Evolutionary conservation across 2,113 vertebrate species (phyloP), one percentile per base, ranked within the genome.

Genomic region (Heteronetta atricapilla): DNA sequence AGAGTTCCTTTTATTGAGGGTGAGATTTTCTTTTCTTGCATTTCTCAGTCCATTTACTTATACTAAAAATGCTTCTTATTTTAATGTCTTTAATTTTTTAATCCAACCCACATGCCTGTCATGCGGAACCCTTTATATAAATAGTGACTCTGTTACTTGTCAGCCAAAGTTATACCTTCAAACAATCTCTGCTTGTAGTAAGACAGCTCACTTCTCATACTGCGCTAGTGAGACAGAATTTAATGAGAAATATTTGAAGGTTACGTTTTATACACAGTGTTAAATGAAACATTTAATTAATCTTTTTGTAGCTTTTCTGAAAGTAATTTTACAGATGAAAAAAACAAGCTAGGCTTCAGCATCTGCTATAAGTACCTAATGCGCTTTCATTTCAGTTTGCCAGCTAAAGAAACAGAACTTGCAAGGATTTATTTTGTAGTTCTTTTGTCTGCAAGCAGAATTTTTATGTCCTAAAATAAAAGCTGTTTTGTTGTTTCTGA

Each of bases 1-100:
- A 10, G 99, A 99, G 96, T 99, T 99, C 97, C 98, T 99, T 92
- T 96, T 99, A 86, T 95, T 99, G 95, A 98, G 99, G 98, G 99
- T 99, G 96, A 96, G 98, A 6, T 82, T 52, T 52, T 72, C 22
- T 48, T 50, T 58, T 38, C 6, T 68, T 93, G 92, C 13, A 2
- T 52, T 86, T 75, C 60, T 74, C 33, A 6, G 6, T 33, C 74
- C 50, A 0, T 22, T 78, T 29, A 40, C 34, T 0, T 5, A 22
- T 78, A 34, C 42, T 58, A 48, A 58, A 82, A 85, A 58, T 44
- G 11, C n/a, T 34, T 33, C 36, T 33, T 74, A 10, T 19, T 59
- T 48, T 36, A 28, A 56, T 29, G 11, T 34, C 29, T 34, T 26
- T 28, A 40, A 29, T 70, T 31, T 17, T 53, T 38, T 21, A 66